phyloP scores from a whole-genome alignment of 2,888 invertebrate species.

The Ornithoptera priamus region DNA sequence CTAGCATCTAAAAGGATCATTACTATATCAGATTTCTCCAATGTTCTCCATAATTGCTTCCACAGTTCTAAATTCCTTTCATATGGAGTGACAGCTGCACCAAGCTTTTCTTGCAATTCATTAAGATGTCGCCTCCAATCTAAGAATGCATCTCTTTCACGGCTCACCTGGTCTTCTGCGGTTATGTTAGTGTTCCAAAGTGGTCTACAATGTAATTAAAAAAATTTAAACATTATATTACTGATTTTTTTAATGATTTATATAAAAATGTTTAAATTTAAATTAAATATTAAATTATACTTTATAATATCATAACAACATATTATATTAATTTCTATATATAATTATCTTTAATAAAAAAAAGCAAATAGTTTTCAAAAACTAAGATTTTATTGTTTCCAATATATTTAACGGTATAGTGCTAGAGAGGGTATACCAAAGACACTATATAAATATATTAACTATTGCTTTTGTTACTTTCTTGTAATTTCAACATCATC shows the following conservation, averaged over 20 bases:
- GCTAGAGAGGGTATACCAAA: no score
- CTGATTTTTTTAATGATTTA: neutral
- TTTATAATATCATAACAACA: no score
- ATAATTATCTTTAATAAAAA: no score
- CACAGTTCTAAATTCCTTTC: slow-evolving; percentile 99
- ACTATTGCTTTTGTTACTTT: no score
- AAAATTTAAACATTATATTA: neutral
- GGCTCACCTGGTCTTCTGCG: slow-evolving; percentile 87
- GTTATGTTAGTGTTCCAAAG: slow-evolving; percentile 87
- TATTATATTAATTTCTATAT: no score
- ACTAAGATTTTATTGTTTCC: no score
- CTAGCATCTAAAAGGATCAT: slow-evolving; percentile 97
- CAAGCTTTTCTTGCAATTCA: slow-evolving; percentile 86
- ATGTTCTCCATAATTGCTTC: slow-evolving; percentile 98
- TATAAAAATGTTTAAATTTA: no score
- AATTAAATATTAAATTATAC: no score
- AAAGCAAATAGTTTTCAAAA: no score
- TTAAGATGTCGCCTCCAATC: slow-evolving; percentile 94
- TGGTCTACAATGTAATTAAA: slow-evolving; percentile 80
- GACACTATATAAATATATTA: no score
- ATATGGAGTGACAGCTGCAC: slow-evolving; percentile 94
- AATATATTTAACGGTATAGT: no score
- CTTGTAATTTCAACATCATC: no score
- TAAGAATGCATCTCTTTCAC: slow-evolving; percentile 91
- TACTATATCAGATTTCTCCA: slow-evolving; percentile 96